A percentile compares a stretch with the other conserved stretches of the same genome.
These are phyloP conservation scores for Clupea harengus DNA, from an alignment of 2,113 vertebrate species.

Conservation along the genomic window DNA sequence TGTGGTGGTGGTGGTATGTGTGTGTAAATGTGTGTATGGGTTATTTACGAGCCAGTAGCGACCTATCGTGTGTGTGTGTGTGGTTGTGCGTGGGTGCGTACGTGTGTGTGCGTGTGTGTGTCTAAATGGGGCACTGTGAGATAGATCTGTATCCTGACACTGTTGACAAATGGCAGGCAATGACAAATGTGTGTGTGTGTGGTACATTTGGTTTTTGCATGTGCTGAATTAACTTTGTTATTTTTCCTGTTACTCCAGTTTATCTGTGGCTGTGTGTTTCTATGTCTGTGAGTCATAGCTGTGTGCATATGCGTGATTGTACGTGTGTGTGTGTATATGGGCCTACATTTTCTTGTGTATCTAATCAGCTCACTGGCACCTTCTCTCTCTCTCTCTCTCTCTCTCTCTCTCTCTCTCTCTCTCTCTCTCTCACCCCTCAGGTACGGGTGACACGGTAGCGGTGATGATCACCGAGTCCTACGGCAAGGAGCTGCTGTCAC, in stretches of 20 bases:
- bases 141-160: no score
- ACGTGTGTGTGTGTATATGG: not conserved
- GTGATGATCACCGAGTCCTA: conserved; percentile 95
- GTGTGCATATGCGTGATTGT: not conserved
- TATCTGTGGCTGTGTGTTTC: no score
- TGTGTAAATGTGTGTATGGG: not conserved
- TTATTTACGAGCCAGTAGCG: no score
- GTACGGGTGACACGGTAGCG: conserved; percentile 92
- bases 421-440: conserved; percentile 59
- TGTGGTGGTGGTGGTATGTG: not conserved
- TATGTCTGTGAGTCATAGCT: not conserved
- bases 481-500: conserved; percentile 89
- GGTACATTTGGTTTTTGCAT: no score
- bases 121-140: no score
- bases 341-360: no score
- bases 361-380: not conserved
- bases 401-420: conserved; percentile 39
- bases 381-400: conserved; percentile 14
- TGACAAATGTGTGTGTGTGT: no score
- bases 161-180: no score
- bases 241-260: no score
- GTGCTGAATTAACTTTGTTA: no score
- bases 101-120: not conserved
- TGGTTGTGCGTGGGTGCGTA: not conserved
- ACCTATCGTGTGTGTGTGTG: not conserved